phyloP scores from a whole-genome alignment of 2,797 vertebrate species.

The Delichon dasypus region DNA sequence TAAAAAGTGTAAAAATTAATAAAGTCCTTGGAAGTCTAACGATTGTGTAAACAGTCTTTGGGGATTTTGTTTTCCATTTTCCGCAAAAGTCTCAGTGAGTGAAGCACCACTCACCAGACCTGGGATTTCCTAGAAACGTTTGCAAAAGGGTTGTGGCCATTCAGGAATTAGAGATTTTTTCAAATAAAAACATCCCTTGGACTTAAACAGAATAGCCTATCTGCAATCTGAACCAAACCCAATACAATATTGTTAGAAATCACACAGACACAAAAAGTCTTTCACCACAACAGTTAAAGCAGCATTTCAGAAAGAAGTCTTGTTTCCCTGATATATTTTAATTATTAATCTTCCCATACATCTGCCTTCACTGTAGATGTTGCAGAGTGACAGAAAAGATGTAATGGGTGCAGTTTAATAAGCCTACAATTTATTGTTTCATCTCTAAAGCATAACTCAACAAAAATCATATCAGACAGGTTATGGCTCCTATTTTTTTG shows the following conservation, averaged over 20 bases:
- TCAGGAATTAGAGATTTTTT: not conserved
- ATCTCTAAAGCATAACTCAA: not conserved
- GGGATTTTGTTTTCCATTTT: not conserved
- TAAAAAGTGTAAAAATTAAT: not conserved
- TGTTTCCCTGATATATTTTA: not conserved
- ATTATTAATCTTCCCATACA: not conserved
- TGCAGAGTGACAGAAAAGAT: not conserved
- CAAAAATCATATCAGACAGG: not conserved
- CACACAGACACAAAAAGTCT: not conserved
- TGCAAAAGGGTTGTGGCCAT: not conserved
- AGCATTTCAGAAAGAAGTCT: not conserved
- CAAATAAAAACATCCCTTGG: not conserved
- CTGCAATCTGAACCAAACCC: not conserved
- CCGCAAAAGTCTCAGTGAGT: not conserved
- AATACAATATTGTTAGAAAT: not conserved
- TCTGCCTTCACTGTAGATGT: not conserved
- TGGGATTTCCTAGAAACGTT: not conserved
- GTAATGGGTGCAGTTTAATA: not conserved
- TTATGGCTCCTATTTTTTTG: not conserved
- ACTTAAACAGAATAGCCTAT: not conserved
- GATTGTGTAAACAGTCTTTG: not conserved
- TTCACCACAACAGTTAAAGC: not conserved
- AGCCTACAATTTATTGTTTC: not conserved
- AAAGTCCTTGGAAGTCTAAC: not conserved
- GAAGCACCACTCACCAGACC: not conserved